phyloP scores from a whole-genome alignment of 2,113 vertebrate species.

The Axis porcinus region DNA sequence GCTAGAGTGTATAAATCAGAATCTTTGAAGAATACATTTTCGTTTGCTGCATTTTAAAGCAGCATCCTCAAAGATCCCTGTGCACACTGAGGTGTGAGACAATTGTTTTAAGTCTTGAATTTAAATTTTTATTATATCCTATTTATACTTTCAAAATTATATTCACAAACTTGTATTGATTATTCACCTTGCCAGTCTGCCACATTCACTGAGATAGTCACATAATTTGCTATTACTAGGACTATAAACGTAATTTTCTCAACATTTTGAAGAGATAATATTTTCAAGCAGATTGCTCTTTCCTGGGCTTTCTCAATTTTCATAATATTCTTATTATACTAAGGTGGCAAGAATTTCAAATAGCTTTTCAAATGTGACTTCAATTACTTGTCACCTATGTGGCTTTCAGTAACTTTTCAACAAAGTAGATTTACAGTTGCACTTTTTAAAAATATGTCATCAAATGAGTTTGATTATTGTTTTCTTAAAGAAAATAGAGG shows the following conservation, averaged over 20 bases:
- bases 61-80: neutral
- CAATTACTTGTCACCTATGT: neutral
- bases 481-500: neutral
- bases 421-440: neutral
- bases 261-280: conserved; percentile 23
- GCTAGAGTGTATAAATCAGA: neutral
- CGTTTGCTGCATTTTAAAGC: neutral
- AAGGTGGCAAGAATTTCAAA: conserved; percentile 29
- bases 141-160: neutral
- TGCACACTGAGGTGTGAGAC: neutral
- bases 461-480: neutral
- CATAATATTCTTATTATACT: conserved; percentile 32
- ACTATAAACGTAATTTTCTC: conserved; percentile 28
- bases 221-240: conserved; percentile 28
- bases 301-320: conserved; percentile 25
- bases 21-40: neutral
- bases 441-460: neutral
- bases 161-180: conserved; percentile 4
- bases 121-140: neutral
- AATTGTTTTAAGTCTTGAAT: neutral
- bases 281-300: conserved; percentile 37
- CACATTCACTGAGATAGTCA: neutral
- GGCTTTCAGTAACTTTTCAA: neutral
- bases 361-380: neutral
- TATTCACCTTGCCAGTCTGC: neutral